Conservation (phyloP, 2,113 vertebrate genomes). For the Plestiodon gilberti region DNA sequence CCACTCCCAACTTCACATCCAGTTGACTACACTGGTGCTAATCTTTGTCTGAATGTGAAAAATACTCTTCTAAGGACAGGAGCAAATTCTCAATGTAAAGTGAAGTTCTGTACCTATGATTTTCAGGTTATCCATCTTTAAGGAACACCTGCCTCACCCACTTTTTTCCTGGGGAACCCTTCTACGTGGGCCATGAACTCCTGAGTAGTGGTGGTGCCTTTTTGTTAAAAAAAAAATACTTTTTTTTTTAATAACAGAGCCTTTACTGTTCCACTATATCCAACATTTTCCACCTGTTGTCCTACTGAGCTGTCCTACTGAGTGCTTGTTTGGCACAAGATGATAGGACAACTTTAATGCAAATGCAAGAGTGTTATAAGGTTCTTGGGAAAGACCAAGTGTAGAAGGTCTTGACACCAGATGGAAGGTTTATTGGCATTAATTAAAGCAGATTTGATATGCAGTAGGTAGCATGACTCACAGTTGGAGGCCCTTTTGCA, state of each 20-base stretch:
- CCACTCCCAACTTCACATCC: background rate
- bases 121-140: background rate
- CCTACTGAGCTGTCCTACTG: background rate
- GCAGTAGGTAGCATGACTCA: constrained; percentile 47
- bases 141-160: too few species aligned
- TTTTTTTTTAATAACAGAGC: background rate
- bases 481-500: constrained; percentile 54
- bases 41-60: background rate
- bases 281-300: background rate
- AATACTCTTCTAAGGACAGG: background rate
- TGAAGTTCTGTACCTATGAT: background rate
- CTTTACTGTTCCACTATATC: background rate
- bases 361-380: constrained; percentile 22
- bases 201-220: background rate
- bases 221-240: background rate
- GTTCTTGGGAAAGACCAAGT: constrained; percentile 36
- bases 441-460: constrained; percentile 77
- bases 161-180: background rate
- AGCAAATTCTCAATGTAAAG: background rate
- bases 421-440: constrained; percentile 72
- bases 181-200: background rate
- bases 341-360: constrained; percentile 4
- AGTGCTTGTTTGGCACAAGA: background rate
- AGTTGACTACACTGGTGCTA: background rate
- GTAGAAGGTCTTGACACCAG: constrained; percentile 63